Evolutionary conservation across 2,113 vertebrate genomes (phyloP).

Genomic region (Eptatretus burgeri): DNA sequence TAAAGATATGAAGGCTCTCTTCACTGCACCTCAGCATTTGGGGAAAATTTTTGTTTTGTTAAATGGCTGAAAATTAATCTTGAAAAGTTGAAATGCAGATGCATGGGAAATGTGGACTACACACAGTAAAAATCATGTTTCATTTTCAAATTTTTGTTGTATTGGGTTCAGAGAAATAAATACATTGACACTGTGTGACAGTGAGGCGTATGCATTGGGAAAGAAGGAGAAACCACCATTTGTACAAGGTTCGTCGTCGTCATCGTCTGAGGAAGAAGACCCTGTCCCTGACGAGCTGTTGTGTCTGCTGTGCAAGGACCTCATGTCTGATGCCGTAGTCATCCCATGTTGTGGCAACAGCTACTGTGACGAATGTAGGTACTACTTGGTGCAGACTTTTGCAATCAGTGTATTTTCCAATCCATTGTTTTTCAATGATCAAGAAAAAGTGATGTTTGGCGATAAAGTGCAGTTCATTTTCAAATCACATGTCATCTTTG

Average conservation of each 20-base stretch:
- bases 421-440: too few species aligned
- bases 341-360: slow-evolving; percentile 96
- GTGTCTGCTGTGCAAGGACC: slow-evolving; percentile 70
- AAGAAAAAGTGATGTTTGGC: too few species aligned
- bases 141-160: background rate
- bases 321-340: slow-evolving; percentile 71
- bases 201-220: slow-evolving; percentile 64
- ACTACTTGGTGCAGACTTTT: too few species aligned
- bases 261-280: slow-evolving; percentile 37
- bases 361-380: slow-evolving; percentile 94
- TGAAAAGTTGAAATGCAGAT: background rate
- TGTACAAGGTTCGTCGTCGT: slow-evolving; percentile 29
- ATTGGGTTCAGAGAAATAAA: background rate
- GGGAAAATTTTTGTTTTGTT: too few species aligned
- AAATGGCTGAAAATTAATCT: too few species aligned
- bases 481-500: too few species aligned
- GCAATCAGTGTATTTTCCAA: too few species aligned
- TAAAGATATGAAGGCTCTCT: too few species aligned
- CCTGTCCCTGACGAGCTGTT: slow-evolving; percentile 58
- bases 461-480: too few species aligned
- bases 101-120: slow-evolving; percentile 11
- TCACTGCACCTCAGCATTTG: too few species aligned
- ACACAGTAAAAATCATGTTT: slow-evolving; percentile 11
- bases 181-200: slow-evolving; percentile 15
- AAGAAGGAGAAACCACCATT: slow-evolving; percentile 90